Evolutionary conservation across 2,888 invertebrate species (phyloP).

Genomic region (Himalopsyche anomala): DNA sequence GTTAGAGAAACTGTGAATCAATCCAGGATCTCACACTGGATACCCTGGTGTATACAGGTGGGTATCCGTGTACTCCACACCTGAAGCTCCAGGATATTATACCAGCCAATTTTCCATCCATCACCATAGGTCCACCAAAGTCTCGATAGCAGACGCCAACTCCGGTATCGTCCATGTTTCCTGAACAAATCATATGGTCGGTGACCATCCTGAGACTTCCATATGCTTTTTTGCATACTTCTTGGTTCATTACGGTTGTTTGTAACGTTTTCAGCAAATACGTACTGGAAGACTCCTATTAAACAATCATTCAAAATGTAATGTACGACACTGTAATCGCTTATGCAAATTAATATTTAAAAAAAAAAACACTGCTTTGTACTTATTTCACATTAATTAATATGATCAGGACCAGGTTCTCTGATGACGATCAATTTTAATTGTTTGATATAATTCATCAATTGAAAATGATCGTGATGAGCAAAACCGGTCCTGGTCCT

Average conservation of each 20-base stretch:
- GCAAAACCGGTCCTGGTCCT: no score
- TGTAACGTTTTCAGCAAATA: conserved; percentile 24
- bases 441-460: no score
- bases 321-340: no score
- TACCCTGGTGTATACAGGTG: conserved; percentile 5
- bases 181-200: conserved; percentile 73
- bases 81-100: conserved; percentile 36
- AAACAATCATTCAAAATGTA: conserved; percentile 62
- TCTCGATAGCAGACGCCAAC: conserved; percentile 76
- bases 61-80: conserved; percentile 47
- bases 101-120: conserved; percentile 65
- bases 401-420: no score
- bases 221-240: conserved; percentile 40
- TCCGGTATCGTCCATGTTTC: conserved; percentile 70
- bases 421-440: no score
- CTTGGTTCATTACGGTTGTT: conserved; percentile 41
- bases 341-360: no score
- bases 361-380: no score
- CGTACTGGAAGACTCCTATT: conserved; percentile 69
- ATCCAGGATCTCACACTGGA: neutral
- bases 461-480: no score
- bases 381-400: no score
- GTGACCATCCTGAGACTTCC: conserved; percentile 67
- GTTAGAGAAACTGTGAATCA: neutral
- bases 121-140: conserved; percentile 76